These are phyloP conservation scores for Garrulus glandarius DNA, from an alignment of 2,797 vertebrate species.

Conservation along the genomic window DNA sequence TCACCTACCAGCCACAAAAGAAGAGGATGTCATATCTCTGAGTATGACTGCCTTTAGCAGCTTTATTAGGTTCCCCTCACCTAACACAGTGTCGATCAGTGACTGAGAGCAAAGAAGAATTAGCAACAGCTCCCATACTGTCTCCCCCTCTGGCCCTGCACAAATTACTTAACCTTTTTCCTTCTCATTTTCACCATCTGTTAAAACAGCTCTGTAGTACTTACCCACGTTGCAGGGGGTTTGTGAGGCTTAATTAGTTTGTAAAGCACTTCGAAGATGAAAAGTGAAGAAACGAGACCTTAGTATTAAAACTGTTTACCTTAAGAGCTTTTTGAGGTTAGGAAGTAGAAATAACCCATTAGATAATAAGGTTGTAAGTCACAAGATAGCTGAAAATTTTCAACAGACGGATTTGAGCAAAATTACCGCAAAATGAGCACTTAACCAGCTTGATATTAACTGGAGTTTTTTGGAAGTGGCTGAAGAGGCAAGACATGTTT, in stretches of 20 bases:
- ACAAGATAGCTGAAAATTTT: neutral
- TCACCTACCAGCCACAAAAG: conserved; percentile 79
- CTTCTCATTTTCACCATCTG: conserved; percentile 22
- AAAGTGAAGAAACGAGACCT: conserved; percentile 23
- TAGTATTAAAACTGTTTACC: conserved; percentile 48
- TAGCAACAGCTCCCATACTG: neutral
- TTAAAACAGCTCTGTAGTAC: neutral
- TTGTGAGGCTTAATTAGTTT: conserved; percentile 42
- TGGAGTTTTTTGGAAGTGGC: neutral
- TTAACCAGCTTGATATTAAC: neutral
- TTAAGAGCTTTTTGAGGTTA: conserved; percentile 31
- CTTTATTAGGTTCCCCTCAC: neutral
- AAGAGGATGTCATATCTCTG: neutral
- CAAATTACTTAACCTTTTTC: conserved; percentile 32
- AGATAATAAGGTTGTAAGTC: neutral
- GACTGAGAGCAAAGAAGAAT: neutral
- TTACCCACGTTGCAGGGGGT: neutral
- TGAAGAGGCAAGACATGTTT: neutral
- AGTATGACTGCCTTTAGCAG: neutral
- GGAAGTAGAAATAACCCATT: neutral
- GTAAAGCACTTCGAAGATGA: conserved; percentile 46
- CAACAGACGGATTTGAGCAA: neutral
- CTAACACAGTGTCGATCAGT: neutral
- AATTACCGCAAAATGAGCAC: neutral
- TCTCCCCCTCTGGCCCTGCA: neutral